Base-by-base conservation (phyloP, 2,888 invertebrate species). In the Cordilura impudica region DNA sequence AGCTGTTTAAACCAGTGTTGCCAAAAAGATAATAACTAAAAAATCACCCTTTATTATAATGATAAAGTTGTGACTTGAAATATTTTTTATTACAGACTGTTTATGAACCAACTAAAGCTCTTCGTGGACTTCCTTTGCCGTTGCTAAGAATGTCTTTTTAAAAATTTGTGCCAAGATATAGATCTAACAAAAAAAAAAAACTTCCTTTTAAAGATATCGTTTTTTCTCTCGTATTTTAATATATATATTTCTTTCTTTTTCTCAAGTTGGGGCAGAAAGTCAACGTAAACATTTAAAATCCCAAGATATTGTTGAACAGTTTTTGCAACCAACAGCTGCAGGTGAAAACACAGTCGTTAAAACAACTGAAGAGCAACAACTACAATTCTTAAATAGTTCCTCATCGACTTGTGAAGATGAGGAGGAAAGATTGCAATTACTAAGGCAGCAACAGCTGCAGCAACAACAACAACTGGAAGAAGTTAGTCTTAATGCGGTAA, bases 301-400 rank as follows among this genome's bases (percentile, higher is more conserved):
- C 8, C 83, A 85, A 47, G 87, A 87, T 53, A 87, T 87, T 69
- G 83, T 84, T 14, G 83, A 84, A 6, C 83, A 86, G 70, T 87
- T 83, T 54, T 63, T 87, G 66, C 82, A 83, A 35, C 60, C 70
- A 47, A 14, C 53, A 47, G 56, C 21, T 61, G 43, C 16, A 51
- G 54, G 2, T 73, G 81, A 21, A n/a, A 56, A 16, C 69, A 80
- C 29, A 53, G 79, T 43, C 61, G 70, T 66, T 53, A 43, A 21
- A 35, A 53, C 60, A 35, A 53, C 60, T 16, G 85, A 87, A 2
- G 75, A 83, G 3, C 85, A 84, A 21, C 83, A 84, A 69, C 26
- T 87, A 47, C 83, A 88, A 70, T 87, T 88, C 69, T 83, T 88
- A 0, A 88, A 88, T 65, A 88, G 87, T 74, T 87, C 87, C 35